Conservation (phyloP, 2,797 vertebrate genomes). For the Parauchenoglanis ngamensis region DNA sequence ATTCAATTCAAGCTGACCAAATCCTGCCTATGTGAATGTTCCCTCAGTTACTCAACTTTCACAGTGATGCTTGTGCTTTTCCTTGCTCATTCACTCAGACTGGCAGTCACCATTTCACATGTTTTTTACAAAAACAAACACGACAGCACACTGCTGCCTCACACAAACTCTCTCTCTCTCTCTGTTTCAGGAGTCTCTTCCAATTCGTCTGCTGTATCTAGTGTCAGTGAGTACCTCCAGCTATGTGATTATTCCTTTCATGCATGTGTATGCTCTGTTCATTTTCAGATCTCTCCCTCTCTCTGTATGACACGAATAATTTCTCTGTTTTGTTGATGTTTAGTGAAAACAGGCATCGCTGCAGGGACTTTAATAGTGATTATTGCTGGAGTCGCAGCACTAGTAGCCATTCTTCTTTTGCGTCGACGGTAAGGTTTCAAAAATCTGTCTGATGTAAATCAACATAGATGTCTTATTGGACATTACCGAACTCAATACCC, state of each 20-base stretch:
- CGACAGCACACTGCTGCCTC: background rate
- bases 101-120: background rate
- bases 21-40: background rate
- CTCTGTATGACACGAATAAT: background rate
- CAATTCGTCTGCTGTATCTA: no score
- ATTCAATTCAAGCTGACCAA: background rate
- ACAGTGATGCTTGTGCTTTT: background rate
- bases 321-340: background rate
- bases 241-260: no score
- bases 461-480: background rate
- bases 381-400: background rate
- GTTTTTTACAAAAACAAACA: background rate
- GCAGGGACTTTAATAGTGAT: background rate
- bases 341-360: background rate
- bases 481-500: background rate
- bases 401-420: constrained; percentile 1
- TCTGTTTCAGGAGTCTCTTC: background rate
- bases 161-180: background rate
- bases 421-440: constrained; percentile 33
- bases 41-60: background rate
- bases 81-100: background rate
- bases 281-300: background rate
- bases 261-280: background rate
- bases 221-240: no score
- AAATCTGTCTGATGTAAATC: background rate